Evolutionary conservation across 1,140 invertebrate species (phyloP).

Genomic region (Acromyrmex charruanus): DNA sequence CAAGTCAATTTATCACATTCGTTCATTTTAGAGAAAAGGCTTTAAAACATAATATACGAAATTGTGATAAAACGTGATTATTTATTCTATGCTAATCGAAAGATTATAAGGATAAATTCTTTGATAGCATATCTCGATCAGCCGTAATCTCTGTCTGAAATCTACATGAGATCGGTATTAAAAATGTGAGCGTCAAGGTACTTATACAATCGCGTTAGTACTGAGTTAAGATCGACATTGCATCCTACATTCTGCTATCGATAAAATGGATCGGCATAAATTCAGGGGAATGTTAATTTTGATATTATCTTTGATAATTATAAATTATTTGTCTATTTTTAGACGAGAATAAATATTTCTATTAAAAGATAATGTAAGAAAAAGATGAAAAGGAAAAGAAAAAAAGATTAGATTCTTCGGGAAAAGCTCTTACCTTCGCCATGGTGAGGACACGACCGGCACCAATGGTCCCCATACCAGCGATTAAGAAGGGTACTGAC

Average conservation of each 20-base stretch:
- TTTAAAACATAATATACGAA: background rate
- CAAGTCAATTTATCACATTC: background rate
- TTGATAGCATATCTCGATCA: background rate
- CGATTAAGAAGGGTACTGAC: conserved; percentile 97
- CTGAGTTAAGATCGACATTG: background rate
- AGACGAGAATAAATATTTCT: conserved; percentile 22
- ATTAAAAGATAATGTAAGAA: background rate
- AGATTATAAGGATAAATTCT: background rate
- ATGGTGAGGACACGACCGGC: conserved; percentile 94
- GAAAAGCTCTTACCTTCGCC: conserved; percentile 89
- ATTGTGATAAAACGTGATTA: background rate
- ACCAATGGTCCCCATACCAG: conserved; percentile 97
- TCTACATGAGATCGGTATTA: conserved; percentile 9
- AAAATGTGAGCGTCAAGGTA: background rate
- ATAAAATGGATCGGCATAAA: conserved; percentile 59
- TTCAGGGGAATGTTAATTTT: background rate
- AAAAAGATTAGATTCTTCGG: background rate
- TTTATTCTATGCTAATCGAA: background rate
- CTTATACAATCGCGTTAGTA: conserved; percentile 16
- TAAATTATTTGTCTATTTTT: conserved; percentile 39
- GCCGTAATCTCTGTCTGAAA: background rate
- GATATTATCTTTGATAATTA: background rate
- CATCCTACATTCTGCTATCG: background rate
- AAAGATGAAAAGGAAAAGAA: background rate
- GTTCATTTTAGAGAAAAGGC: background rate